phyloP scores from a whole-genome alignment of 2,888 invertebrate species.

The Patella depressa region DNA sequence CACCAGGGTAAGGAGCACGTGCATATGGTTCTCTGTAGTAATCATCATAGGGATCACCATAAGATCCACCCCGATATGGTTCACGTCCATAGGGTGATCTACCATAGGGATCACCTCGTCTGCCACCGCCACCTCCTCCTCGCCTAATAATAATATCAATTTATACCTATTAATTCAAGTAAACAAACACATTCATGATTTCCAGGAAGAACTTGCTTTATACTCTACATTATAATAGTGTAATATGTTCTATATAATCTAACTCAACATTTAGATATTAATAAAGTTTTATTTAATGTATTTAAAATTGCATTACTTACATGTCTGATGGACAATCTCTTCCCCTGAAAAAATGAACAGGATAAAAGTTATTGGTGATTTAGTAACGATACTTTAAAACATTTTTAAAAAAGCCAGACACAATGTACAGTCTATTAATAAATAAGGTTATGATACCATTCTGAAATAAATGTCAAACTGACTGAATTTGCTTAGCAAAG shows the following conservation, averaged over 20 bases:
- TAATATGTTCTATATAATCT: no score
- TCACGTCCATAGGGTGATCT: slow-evolving; percentile 24
- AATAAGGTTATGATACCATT: no score
- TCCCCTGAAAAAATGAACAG: slow-evolving; percentile 76
- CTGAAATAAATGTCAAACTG: no score
- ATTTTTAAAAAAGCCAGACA: no score
- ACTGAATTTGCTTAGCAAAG: no score
- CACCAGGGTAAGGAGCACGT: slow-evolving; percentile 53
- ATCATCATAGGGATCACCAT: slow-evolving; percentile 46
- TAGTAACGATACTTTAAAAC: no score
- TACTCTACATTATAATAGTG: no score
- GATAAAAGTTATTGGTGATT: no score
- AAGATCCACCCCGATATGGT: neutral
- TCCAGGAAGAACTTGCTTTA: neutral
- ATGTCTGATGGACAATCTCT: slow-evolving; percentile 86
- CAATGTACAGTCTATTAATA: no score
- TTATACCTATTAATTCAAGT: neutral
- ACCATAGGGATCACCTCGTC: slow-evolving; percentile 21
- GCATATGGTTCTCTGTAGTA: slow-evolving; percentile 58
- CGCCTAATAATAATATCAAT: neutral
- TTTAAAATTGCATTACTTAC: slow-evolving; percentile 45
- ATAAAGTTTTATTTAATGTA: neutral
- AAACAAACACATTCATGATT: neutral
- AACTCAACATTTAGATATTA: no score
- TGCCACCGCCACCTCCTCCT: neutral